Evolutionary conservation across 2,113 vertebrate species (phyloP), one percentile per base, ranked within the genome.

Genomic region (Cariama cristata): DNA sequence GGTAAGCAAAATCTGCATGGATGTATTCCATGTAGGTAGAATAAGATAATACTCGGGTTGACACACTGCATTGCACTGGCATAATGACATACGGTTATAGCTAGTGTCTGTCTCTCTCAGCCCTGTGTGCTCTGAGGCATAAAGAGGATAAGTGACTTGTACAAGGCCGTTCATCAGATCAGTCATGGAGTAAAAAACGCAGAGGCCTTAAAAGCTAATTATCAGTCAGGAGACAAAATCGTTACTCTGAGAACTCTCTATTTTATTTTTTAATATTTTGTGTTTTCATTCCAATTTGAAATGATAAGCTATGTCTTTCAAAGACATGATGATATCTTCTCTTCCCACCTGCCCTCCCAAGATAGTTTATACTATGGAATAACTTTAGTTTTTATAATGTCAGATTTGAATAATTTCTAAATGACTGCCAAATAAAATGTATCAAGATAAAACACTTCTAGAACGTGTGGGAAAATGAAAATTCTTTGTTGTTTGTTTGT

Each of bases 41-140:
- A 47, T 64, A 93, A 87, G 86, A 58, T 85, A 81, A 85, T 55
- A 47, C 44, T 73, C 1, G 10, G 62, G 81, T 1, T 91, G 89
- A 91, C 74, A 93, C 73, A 82, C 45, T 80, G 84, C 76, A 14
- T 40, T 91, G 80, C 84, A 4, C 86, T 82, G 91, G 66, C 85
- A 85, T 55, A 58, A 93, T 93, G 93, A 76, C 86, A 73, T 88
- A 82, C 79, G 91, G 93, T 90, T 97, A 93, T 87, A 88, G 94
- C 73, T 49, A 4, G 14, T 7, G 42, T 68, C 8, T 52, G 19
- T 91, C 77, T 96, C 79, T 82, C 94, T 94, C 67, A 19, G 87
- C 84, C 86, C 12, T 53, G 13, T 90, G 87, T 95, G 89, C 91
- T 94, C 84, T 66, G 77, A 91, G 62, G 89, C 94, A 93, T 75